Conservation (phyloP, 2,888 invertebrate species). For the Idaea aversata region DNA sequence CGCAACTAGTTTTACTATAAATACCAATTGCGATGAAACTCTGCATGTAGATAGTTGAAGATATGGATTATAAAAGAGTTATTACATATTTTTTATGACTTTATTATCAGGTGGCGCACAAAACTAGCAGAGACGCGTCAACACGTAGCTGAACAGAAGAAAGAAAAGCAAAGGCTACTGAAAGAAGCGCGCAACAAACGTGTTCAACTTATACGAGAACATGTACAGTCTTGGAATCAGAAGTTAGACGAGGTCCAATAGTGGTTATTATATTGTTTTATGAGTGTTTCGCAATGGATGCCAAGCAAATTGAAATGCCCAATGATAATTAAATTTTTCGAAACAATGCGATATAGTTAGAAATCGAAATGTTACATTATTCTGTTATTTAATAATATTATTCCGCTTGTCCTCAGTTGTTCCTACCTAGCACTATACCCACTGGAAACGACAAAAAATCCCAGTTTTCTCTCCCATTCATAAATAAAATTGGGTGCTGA, state of each 20-base stretch:
- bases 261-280: background rate
- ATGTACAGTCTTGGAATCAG: slow-evolving; percentile 31
- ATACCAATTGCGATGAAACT: background rate
- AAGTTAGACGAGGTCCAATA: slow-evolving; percentile 21
- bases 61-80: background rate
- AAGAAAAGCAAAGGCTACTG: slow-evolving; percentile 28
- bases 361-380: no score
- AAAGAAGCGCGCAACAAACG: slow-evolving; percentile 30
- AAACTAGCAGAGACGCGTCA: slow-evolving; percentile 40
- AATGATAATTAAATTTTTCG: no score
- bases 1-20: no score
- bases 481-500: no score
- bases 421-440: no score
- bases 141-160: slow-evolving; percentile 37
- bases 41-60: background rate
- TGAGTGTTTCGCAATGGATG: no score
- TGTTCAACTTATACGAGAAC: slow-evolving; percentile 18
- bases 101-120: slow-evolving; percentile 52
- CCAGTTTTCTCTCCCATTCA: no score
- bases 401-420: no score
- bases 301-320: no score
- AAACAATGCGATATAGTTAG: no score
- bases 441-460: no score
- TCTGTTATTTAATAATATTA: no score
- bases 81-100: background rate